A percentile compares a stretch with the other conserved stretches of the same genome.
Conservation (phyloP, 2,797 vertebrate species). For the Takifugu ocellatus region DNA sequence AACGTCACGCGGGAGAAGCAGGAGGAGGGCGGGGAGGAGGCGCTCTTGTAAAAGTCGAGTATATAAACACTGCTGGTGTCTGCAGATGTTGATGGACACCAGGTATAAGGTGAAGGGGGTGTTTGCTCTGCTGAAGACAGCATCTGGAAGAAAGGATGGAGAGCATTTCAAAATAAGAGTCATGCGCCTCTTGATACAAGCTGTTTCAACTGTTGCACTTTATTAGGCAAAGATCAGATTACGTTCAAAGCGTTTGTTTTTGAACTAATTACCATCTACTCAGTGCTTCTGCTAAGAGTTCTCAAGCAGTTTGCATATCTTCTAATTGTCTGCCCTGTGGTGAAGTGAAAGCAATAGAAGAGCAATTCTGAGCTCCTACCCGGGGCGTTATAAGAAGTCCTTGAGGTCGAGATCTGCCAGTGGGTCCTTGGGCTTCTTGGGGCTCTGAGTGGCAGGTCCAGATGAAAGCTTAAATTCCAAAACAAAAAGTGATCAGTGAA, state of each 20-base stretch:
- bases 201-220: background rate
- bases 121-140: slow-evolving; percentile 45
- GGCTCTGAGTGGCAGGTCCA: slow-evolving; percentile 90
- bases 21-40: slow-evolving; percentile 77
- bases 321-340: background rate
- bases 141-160: slow-evolving; percentile 42
- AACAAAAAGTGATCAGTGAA: background rate
- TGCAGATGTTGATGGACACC: slow-evolving; percentile 64
- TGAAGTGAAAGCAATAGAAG: background rate
- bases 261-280: too few relatives aligned
- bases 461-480: slow-evolving; percentile 83
- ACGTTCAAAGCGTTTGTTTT: too few relatives aligned
- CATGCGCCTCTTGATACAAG: background rate
- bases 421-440: slow-evolving; percentile 99
- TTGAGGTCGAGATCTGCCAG: slow-evolving; percentile 99
- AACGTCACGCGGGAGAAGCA: slow-evolving; percentile 79
- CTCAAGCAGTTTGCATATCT: background rate
- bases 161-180: slow-evolving; percentile 1
- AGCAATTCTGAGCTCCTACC: slow-evolving; percentile 64
- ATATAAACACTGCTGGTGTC: slow-evolving; percentile 54
- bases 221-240: too few relatives aligned
- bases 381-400: slow-evolving; percentile 96
- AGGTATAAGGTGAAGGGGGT: slow-evolving; percentile 46
- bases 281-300: too few relatives aligned
- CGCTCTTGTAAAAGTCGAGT: slow-evolving; percentile 67